These are phyloP conservation scores for Eurypyga helias DNA, from an alignment of 2,113 vertebrate genomes.

Conservation along the genomic window DNA sequence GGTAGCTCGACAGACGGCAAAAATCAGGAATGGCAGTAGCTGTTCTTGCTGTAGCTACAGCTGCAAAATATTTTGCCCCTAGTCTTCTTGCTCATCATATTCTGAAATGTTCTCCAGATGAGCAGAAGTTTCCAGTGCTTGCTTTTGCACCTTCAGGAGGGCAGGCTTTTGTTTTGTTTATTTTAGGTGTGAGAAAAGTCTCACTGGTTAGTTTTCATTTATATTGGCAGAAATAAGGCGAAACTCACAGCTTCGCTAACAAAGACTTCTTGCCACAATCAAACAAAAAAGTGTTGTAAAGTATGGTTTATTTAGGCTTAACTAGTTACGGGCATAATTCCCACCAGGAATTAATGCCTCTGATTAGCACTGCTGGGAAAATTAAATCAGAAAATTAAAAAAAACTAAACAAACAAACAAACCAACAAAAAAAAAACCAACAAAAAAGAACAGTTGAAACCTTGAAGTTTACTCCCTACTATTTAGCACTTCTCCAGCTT, in stretches of 20 bases:
- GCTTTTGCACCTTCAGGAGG: neutral
- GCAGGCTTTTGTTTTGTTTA: neutral
- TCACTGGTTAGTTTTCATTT: neutral
- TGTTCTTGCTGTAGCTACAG: neutral
- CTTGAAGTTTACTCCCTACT: neutral
- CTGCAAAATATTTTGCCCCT: conserved; percentile 19
- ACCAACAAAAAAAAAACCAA: too few species aligned
- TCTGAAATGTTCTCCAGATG: neutral
- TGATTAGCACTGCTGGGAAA: neutral
- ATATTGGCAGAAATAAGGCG: neutral
- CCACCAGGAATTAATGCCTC: neutral
- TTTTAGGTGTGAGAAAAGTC: neutral
- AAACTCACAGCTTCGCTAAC: neutral
- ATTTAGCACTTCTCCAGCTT: neutral
- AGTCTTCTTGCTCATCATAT: neutral
- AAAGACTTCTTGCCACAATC: neutral
- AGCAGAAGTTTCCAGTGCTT: neutral
- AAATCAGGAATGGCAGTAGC: neutral
- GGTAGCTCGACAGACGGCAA: neutral
- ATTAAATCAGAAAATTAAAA: neutral
- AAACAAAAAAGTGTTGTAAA: neutral
- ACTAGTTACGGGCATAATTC: neutral
- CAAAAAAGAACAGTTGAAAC: neutral
- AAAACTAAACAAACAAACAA: neutral
- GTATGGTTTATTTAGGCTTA: neutral